These are phyloP conservation scores for Gallinago paraguaiae DNA, from an alignment of 2,113 vertebrate species.

Conservation along the genomic window DNA sequence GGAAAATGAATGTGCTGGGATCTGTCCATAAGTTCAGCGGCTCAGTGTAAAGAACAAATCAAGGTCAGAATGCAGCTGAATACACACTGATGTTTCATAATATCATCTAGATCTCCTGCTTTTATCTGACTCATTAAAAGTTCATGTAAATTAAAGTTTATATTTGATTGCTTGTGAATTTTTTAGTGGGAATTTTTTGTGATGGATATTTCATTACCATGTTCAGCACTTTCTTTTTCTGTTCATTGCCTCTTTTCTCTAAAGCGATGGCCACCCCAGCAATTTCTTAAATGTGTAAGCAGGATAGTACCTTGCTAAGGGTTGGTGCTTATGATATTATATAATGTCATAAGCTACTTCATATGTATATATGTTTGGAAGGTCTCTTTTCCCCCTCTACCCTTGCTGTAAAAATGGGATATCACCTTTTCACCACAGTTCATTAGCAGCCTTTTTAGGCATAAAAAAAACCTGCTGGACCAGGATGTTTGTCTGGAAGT, in stretches of 20 bases:
- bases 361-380: background rate
- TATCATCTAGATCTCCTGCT: background rate
- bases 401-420: background rate
- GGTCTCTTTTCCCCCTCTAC: background rate
- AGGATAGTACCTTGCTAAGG: background rate
- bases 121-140: conserved; percentile 48
- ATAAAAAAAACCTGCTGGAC: background rate
- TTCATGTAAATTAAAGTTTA: conserved; percentile 28
- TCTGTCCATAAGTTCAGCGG: conserved; percentile 74
- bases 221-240: background rate
- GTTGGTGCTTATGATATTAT: background rate
- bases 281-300: background rate
- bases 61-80: conserved; percentile 75
- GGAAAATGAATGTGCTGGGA: conserved; percentile 75
- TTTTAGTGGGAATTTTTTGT: background rate
- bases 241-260: background rate
- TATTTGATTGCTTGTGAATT: background rate
- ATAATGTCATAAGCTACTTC: background rate
- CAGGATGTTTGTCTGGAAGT: background rate
- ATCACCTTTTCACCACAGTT: background rate
- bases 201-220: background rate
- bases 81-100: conserved; percentile 13
- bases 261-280: background rate
- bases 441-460: background rate
- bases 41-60: conserved; percentile 71